These are phyloP conservation scores for Eulemur coronatus DNA, from an alignment of 2,797 vertebrate genomes.

Conservation along the genomic window DNA sequence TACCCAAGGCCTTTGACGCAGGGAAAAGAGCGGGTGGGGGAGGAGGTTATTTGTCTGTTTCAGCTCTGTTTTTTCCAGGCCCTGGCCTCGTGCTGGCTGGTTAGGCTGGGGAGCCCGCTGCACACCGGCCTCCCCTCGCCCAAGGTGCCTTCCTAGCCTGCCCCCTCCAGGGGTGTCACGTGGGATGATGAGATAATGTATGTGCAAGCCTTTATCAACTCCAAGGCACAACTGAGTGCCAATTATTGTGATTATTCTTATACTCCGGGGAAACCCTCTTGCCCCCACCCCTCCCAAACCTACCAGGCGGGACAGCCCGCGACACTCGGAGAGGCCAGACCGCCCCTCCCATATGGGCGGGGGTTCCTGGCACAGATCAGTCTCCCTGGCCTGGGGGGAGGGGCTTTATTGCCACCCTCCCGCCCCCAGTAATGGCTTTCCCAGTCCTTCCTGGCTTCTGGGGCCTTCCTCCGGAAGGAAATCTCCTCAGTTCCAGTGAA, in stretches of 20 bases:
- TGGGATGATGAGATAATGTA: conserved; percentile 49
- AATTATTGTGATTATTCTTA: neutral
- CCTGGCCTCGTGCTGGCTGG: neutral
- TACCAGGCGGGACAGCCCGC: neutral
- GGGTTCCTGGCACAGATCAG: neutral
- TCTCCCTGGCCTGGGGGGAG: neutral
- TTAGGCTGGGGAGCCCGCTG: neutral
- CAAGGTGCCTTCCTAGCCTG: neutral
- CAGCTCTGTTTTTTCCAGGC: neutral
- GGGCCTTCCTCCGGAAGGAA: conserved; percentile 72
- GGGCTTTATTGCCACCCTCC: neutral
- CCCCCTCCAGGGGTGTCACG: neutral
- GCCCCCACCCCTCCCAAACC: neutral
- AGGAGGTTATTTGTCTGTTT: neutral
- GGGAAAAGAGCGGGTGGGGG: neutral
- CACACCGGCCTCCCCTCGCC: neutral
- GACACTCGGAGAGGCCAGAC: neutral
- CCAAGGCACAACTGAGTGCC: neutral
- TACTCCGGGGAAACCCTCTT: conserved; percentile 52
- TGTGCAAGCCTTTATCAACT: conserved; percentile 13
- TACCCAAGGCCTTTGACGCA: conserved; percentile 9
- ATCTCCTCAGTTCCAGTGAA: conserved; percentile 64
- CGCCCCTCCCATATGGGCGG: conserved; percentile 43
- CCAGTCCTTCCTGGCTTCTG: conserved; percentile 63
- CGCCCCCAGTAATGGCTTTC: conserved; percentile 52